Percentiles rank a stretch among this genome's conserved stretches.
phyloP scores from a whole-genome alignment of 2,113 vertebrate species.

The Ictalurus punctatus region DNA sequence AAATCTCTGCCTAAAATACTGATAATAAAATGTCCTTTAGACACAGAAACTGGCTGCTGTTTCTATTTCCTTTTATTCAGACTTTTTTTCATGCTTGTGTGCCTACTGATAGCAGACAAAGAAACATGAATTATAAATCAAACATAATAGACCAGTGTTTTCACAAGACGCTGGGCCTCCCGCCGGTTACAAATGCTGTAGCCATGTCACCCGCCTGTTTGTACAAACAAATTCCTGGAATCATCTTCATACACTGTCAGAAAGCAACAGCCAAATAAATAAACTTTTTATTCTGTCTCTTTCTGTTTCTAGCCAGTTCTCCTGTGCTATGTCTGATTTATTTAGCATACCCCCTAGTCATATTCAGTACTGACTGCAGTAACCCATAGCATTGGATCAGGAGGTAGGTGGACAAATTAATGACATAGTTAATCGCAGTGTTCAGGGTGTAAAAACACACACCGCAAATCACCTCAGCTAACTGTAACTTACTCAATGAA shows the following conservation, averaged over 20 bases:
- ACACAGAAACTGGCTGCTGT: background rate
- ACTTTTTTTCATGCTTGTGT: constrained; percentile 47
- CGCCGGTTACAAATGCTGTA: constrained; percentile 49
- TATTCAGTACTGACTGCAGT: background rate
- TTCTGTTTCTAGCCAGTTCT: constrained; percentile 17
- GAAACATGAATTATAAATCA: constrained; percentile 65
- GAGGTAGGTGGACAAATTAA: background rate
- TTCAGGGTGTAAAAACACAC: background rate
- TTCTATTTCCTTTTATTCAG: constrained; percentile 12
- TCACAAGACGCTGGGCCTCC: constrained; percentile 58
- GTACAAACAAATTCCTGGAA: constrained; percentile 59
- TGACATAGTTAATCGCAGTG: constrained; percentile 9
- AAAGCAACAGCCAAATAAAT: constrained; percentile 26
- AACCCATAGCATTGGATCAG: background rate
- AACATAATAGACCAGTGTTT: constrained; percentile 52
- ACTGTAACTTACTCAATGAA: background rate
- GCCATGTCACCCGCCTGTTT: background rate
- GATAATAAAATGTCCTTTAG: background rate
- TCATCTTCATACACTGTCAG: constrained; percentile 40
- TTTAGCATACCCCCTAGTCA: constrained; percentile 15
- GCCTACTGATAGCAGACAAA: background rate
- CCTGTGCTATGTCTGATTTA: constrained; percentile 16
- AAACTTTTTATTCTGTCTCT: background rate
- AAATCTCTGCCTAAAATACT: background rate
- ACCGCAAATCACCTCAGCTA: background rate